Conservation (phyloP, 53 echinoderm and acorn worm species). For the Arbacia lixula region DNA sequence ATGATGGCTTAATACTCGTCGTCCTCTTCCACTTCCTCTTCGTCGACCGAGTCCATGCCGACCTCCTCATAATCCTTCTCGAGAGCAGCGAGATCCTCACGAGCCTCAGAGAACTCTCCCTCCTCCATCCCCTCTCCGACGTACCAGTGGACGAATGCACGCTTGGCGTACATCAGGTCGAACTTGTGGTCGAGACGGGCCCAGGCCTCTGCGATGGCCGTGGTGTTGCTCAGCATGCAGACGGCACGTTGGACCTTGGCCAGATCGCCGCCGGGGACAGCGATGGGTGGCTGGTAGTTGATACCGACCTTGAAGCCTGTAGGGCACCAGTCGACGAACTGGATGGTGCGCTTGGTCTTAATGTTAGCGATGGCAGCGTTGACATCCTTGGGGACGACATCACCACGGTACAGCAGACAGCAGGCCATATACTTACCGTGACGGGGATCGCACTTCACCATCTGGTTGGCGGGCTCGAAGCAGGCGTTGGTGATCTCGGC, state of each 20-base stretch:
- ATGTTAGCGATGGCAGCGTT: conserved; percentile 69
- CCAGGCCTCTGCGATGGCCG: conserved; percentile 81
- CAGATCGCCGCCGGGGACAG: conserved; percentile 94
- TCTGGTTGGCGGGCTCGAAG: conserved; percentile 68
- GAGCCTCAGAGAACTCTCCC: conserved; percentile 69
- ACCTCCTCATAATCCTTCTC: too few species aligned
- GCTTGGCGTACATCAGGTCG: conserved; percentile 87
- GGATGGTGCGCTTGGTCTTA: conserved; percentile 70
- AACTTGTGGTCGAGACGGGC: conserved; percentile 84
- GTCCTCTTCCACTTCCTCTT: too few species aligned
- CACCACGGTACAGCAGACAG: conserved; percentile 70
- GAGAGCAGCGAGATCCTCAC: conserved; percentile 33
- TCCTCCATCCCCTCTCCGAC: conserved; percentile 90
- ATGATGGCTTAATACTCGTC: too few species aligned
- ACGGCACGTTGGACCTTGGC: conserved; percentile 97
- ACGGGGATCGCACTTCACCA: conserved; percentile 69
- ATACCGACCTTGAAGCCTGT: conserved; percentile 80
- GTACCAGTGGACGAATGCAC: conserved; percentile 82
- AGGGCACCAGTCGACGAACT: conserved; percentile 75
- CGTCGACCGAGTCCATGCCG: too few species aligned
- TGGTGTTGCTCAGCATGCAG: conserved; percentile 98
- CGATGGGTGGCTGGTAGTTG: conserved; percentile 97
- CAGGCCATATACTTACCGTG: conserved; percentile 71
- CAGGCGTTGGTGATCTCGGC: conserved; percentile 61
- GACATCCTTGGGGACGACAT: conserved; percentile 45